phyloP scores from a whole-genome alignment of 2,888 invertebrate genomes.

The Brenthis ino region DNA sequence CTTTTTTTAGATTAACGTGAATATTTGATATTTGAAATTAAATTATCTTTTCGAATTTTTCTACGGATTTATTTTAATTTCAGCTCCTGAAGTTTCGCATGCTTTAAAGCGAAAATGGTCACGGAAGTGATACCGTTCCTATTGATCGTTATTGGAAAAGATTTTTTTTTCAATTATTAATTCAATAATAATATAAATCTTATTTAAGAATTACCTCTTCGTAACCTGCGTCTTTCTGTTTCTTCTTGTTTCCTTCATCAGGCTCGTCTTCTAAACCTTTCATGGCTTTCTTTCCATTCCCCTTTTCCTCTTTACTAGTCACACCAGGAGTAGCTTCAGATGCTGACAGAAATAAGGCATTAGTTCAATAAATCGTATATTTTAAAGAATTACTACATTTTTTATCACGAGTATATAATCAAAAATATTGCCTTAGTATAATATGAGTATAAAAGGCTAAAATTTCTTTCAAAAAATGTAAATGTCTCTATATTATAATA shows the following conservation, averaged over 20 bases:
- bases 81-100: too few relatives aligned
- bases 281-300: conserved; percentile 55
- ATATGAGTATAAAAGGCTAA: too few relatives aligned
- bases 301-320: conserved; percentile 44
- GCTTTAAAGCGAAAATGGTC: too few relatives aligned
- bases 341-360: conserved; percentile 3
- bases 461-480: too few relatives aligned
- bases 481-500: too few relatives aligned
- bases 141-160: too few relatives aligned
- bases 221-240: conserved; percentile 69
- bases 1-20: too few relatives aligned
- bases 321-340: conserved; percentile 33
- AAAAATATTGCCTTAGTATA: not conserved
- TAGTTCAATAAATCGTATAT: not conserved
- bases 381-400: not conserved
- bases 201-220: conserved; percentile 53
- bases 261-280: conserved; percentile 55
- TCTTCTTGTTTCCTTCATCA: conserved; percentile 61
- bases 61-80: too few relatives aligned
- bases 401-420: not conserved
- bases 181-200: not conserved
- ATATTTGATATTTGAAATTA: too few relatives aligned
- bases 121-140: too few relatives aligned
- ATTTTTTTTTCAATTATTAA: too few relatives aligned
- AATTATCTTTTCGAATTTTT: too few relatives aligned